A percentile compares a stretch with the other conserved stretches of the same genome.
These are phyloP conservation scores for Metellina segmentata DNA, from an alignment of 2,888 invertebrate species.

Conservation along the genomic window DNA sequence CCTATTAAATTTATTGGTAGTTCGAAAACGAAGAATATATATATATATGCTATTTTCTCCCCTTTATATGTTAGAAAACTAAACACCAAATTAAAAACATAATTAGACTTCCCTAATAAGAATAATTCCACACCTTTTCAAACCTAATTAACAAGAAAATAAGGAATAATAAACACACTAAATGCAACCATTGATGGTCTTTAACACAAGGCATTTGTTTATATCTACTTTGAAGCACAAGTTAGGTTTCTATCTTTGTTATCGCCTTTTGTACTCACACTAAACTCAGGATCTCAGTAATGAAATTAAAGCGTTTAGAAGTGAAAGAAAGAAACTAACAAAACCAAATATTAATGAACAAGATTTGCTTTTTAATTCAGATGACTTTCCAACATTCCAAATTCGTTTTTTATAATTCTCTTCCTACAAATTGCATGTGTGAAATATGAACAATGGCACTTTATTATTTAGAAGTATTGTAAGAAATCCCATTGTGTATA, in stretches of 20 bases:
- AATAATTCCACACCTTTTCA: neutral
- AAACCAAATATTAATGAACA: constrained; percentile 15
- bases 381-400: too few relatives aligned
- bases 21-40: neutral
- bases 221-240: neutral
- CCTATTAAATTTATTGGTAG: neutral
- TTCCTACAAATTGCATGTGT: too few relatives aligned
- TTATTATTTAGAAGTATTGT: too few relatives aligned
- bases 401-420: too few relatives aligned
- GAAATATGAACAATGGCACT: too few relatives aligned
- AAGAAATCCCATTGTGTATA: too few relatives aligned
- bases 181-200: constrained; percentile 10
- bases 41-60: neutral
- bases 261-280: neutral
- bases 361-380: neutral
- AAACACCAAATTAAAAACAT: neutral
- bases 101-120: neutral
- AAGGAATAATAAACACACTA: constrained; percentile 8
- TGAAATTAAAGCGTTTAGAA: constrained; percentile 12
- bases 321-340: neutral
- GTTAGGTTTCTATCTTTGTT: constrained; percentile 2
- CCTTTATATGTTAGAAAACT: constrained; percentile 23
- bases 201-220: constrained; percentile 6
- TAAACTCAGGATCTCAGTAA: constrained; percentile 4
- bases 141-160: constrained; percentile 26